These are phyloP conservation scores for Apodemia zela DNA, from an alignment of 2,888 invertebrate species.

Conservation along the genomic window DNA sequence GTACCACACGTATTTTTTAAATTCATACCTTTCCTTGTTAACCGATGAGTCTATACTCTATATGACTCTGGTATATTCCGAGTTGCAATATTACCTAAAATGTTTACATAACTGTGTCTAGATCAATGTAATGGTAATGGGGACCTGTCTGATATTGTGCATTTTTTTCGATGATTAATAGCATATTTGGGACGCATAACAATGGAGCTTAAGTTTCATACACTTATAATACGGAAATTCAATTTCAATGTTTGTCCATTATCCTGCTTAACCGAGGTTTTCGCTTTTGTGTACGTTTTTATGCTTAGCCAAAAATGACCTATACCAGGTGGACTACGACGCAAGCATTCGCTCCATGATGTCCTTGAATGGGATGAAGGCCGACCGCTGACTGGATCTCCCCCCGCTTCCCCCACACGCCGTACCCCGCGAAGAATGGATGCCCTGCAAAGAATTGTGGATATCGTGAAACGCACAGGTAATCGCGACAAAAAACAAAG, in stretches of 20 bases:
- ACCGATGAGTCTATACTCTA: too few relatives aligned
- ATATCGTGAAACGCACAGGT: constrained; percentile 91
- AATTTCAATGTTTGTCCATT: neutral
- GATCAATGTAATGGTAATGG: too few relatives aligned
- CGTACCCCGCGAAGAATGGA: constrained; percentile 68
- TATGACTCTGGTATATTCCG: too few relatives aligned
- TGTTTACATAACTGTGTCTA: too few relatives aligned
- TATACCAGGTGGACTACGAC: constrained; percentile 76
- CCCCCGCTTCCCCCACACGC: constrained; percentile 85
- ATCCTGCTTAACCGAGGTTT: neutral
- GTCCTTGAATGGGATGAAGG: constrained; percentile 84
- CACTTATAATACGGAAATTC: neutral
- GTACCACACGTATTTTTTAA: too few relatives aligned
- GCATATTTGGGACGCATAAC: too few relatives aligned
- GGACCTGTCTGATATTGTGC: too few relatives aligned
- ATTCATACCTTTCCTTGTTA: too few relatives aligned
- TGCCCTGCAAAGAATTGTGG: constrained; percentile 91
- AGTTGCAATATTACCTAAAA: too few relatives aligned
- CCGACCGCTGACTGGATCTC: constrained; percentile 64
- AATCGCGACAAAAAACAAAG: constrained; percentile 35
- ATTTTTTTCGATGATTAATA: too few relatives aligned
- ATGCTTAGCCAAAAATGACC: neutral
- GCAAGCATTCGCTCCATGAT: constrained; percentile 91
- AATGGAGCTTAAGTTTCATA: too few relatives aligned
- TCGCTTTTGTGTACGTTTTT: constrained; percentile 6